Conservation (phyloP, 2,797 vertebrate species). For the Epinephelus coioides region DNA sequence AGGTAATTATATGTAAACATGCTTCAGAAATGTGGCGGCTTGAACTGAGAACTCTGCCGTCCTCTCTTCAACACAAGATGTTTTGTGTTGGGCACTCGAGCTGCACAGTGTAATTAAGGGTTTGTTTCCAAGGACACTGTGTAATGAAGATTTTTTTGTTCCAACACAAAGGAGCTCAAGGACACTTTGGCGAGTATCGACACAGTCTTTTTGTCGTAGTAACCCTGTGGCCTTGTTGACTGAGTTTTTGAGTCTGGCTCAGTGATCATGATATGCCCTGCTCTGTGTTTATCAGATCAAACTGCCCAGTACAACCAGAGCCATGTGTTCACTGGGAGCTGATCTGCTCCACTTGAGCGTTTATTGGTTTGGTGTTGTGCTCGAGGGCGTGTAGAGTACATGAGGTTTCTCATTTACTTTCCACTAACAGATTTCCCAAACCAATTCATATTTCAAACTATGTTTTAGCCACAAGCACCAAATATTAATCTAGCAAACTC, state of each 20-base stretch:
- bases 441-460: background rate
- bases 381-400: background rate
- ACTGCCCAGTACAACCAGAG: background rate
- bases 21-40: background rate
- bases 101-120: slow-evolving; percentile 8
- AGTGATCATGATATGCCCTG: background rate
- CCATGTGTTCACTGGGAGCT: background rate
- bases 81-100: background rate
- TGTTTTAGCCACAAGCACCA: background rate
- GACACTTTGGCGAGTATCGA: background rate
- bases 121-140: slow-evolving; percentile 5
- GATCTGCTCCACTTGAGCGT: background rate
- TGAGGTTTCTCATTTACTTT: background rate
- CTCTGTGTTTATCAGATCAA: background rate
- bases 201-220: background rate
- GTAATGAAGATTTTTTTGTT: background rate
- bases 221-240: background rate
- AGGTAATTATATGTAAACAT: background rate
- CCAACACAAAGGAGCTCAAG: background rate
- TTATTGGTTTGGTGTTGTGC: background rate
- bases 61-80: background rate
- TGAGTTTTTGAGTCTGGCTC: background rate
- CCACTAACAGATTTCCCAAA: background rate
- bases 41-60: background rate
- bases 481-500: background rate